These are phyloP conservation scores for Ceratina japonica DNA, from an alignment of 1,140 invertebrate genomes.

Conservation along the genomic window DNA sequence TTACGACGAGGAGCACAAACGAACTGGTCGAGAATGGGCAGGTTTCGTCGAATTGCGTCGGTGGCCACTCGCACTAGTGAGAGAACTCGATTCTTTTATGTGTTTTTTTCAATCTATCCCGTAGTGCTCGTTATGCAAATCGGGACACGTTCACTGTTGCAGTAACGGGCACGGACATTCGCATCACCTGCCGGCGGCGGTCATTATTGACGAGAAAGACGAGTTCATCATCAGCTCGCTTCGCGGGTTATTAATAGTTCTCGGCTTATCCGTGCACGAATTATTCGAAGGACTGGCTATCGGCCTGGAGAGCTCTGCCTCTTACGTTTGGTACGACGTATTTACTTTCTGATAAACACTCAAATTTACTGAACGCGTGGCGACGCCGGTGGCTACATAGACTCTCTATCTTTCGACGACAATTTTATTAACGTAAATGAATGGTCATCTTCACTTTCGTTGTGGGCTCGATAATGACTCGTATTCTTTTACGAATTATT, in stretches of 20 bases:
- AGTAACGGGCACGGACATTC: constrained; percentile 56
- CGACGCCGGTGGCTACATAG: too few relatives aligned
- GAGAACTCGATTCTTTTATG: not conserved
- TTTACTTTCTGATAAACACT: not conserved
- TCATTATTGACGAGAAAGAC: constrained; percentile 71
- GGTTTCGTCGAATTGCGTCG: constrained; percentile 20
- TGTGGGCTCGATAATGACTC: too few relatives aligned
- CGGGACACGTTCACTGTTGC: constrained; percentile 6
- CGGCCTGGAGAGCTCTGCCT: constrained; percentile 86
- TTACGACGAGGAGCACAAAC: constrained; percentile 66
- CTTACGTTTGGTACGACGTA: constrained; percentile 84
- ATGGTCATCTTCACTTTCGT: too few relatives aligned
- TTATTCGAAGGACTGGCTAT: constrained; percentile 95
- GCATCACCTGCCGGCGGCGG: constrained; percentile 71
- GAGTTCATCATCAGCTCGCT: constrained; percentile 85
- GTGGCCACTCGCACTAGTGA: constrained; percentile 64
- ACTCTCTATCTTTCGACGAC: too few relatives aligned
- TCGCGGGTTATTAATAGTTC: constrained; percentile 88
- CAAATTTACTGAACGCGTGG: not conserved
- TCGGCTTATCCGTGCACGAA: constrained; percentile 94
- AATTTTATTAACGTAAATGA: too few relatives aligned
- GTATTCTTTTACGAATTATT: too few relatives aligned
- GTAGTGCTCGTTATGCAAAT: constrained; percentile 16
- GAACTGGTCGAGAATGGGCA: constrained; percentile 73
- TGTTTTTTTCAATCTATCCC: not conserved